Evolutionary conservation across 2,797 vertebrate genomes (phyloP).

Genomic region (Tadarida brasiliensis): DNA sequence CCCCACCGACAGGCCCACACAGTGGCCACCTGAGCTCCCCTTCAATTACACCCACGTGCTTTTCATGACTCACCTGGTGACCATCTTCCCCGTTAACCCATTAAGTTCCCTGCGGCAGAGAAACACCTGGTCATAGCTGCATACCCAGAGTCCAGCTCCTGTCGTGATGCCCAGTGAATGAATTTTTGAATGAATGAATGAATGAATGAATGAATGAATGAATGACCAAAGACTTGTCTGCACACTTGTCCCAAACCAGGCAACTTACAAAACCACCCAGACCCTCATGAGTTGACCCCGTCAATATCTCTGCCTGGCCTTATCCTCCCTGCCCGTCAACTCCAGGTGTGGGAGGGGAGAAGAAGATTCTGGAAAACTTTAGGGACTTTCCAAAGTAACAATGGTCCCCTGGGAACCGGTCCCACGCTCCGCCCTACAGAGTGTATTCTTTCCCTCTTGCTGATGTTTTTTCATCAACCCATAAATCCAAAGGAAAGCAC

Average conservation of each 20-base stretch:
- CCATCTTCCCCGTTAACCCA: neutral
- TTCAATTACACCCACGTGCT: neutral
- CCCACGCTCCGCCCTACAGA: neutral
- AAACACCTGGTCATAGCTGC: no score
- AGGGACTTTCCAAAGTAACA: neutral
- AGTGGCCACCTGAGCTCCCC: neutral
- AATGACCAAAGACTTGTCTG: neutral
- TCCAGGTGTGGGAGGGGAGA: neutral
- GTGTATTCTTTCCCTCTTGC: neutral
- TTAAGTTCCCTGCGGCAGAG: neutral
- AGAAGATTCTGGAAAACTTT: neutral
- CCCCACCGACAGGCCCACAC: fast-evolving
- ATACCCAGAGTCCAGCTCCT: neutral
- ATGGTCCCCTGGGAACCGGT: neutral
- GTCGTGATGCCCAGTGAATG: neutral
- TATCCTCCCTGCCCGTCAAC: neutral
- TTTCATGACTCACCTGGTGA: no score
- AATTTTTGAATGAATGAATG: neutral
- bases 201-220: neutral
- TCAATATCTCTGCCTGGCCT: neutral
- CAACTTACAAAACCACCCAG: neutral
- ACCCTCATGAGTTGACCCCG: neutral
- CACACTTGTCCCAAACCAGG: neutral
- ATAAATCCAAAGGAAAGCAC: neutral
- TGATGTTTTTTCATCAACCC: neutral